Conservation (phyloP, 1,140 invertebrate species). For the Solen grandis region DNA sequence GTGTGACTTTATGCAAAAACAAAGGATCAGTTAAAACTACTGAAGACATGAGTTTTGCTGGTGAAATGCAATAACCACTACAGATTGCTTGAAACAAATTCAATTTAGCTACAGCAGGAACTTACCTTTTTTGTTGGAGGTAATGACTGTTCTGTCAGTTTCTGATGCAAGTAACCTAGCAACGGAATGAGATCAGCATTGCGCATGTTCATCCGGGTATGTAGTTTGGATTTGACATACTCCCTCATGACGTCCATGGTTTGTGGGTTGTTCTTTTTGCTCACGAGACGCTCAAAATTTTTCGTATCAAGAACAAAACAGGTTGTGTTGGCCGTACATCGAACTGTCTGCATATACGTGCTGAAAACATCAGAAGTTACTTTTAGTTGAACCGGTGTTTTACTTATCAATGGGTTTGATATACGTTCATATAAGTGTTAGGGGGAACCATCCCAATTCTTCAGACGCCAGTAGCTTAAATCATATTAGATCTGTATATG, state of each 20-base stretch:
- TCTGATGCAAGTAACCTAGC: conserved; percentile 67
- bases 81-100: too few relatives aligned
- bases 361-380: conserved; percentile 56
- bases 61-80: too few relatives aligned
- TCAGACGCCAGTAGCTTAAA: too few relatives aligned
- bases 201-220: conserved; percentile 63
- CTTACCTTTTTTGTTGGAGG: conserved; percentile 60
- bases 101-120: too few relatives aligned
- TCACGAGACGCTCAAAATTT: conserved; percentile 77
- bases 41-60: too few relatives aligned
- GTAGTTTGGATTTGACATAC: conserved; percentile 71
- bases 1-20: too few relatives aligned
- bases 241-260: conserved; percentile 72
- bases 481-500: too few relatives aligned
- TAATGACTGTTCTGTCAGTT: conserved; percentile 67
- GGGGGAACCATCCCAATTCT: too few relatives aligned
- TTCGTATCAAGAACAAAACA: conserved; percentile 76
- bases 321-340: conserved; percentile 73
- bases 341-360: conserved; percentile 75
- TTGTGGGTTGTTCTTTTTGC: conserved; percentile 67
- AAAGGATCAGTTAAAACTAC: too few relatives aligned
- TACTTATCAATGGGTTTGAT: too few relatives aligned
- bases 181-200: conserved; percentile 70
- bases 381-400: too few relatives aligned
- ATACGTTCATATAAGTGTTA: too few relatives aligned